Evolutionary conservation across 2,888 invertebrate genomes (phyloP).

Genomic region (Xestia c-nigrum): DNA sequence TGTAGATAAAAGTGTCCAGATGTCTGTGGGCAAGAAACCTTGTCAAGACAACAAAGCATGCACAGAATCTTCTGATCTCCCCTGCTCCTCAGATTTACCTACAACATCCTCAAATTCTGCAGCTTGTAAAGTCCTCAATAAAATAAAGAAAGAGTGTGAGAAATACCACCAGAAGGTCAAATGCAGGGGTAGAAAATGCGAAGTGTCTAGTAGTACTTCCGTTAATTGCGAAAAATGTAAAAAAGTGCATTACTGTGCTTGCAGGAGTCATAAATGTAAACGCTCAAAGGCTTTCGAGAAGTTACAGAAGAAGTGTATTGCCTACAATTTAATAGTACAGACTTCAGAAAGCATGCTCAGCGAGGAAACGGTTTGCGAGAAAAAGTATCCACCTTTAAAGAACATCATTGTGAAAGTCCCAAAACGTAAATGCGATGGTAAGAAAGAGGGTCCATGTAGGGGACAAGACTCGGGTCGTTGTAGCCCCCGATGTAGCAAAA

Average conservation of each 20-base stretch:
- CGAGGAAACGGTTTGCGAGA: slow-evolving; percentile 75
- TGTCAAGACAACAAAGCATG: slow-evolving; percentile 66
- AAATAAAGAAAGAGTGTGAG: slow-evolving; percentile 86
- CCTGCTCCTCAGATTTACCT: slow-evolving; percentile 79
- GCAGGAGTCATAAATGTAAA: slow-evolving; percentile 81
- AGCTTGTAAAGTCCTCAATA: slow-evolving; percentile 83
- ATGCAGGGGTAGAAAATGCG: slow-evolving; percentile 78
- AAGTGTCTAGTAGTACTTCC: slow-evolving; percentile 83
- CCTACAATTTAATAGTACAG: slow-evolving; percentile 87
- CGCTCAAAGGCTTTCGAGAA: slow-evolving; percentile 77
- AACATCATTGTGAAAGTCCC: slow-evolving; percentile 87
- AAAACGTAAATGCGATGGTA: slow-evolving; percentile 71
- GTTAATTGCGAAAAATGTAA: slow-evolving; percentile 82
- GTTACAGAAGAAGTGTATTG: slow-evolving; percentile 81
- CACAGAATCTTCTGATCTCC: slow-evolving; percentile 79
- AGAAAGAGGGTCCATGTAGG: slow-evolving; percentile 77
- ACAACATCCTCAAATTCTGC: slow-evolving; percentile 83
- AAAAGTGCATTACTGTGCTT: slow-evolving; percentile 78
- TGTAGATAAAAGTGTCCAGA: slow-evolving; percentile 79
- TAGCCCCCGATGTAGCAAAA: slow-evolving; percentile 68
- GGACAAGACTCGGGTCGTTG: slow-evolving; percentile 55
- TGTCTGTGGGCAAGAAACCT: slow-evolving; percentile 66
- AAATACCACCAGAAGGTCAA: slow-evolving; percentile 83
- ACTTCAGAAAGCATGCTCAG: slow-evolving; percentile 85
- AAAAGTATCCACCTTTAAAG: slow-evolving; percentile 73